A percentile compares a stretch with the other conserved stretches of the same genome.
Conservation (phyloP, 2,113 vertebrate genomes). For the Scophthalmus maximus region DNA sequence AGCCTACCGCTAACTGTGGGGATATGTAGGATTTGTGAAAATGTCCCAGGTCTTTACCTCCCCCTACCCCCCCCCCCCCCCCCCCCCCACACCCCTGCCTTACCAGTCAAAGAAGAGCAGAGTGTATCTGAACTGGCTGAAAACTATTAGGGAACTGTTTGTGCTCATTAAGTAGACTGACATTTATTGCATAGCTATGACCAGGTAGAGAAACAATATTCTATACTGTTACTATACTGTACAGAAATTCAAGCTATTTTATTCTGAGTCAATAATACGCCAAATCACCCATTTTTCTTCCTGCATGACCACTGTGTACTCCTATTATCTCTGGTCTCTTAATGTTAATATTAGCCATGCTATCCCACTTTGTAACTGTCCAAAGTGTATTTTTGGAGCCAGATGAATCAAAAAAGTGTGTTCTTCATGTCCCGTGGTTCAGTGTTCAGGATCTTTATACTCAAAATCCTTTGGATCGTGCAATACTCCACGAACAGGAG, state of each 20-base stretch:
- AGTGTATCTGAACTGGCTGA: slow-evolving; percentile 69
- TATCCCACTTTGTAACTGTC: slow-evolving; percentile 70
- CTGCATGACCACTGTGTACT: slow-evolving; percentile 77
- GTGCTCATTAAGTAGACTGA: slow-evolving; percentile 50
- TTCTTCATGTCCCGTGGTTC: slow-evolving; percentile 36
- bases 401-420: slow-evolving; percentile 72
- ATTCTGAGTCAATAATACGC: slow-evolving; percentile 44
- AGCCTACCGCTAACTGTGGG: slow-evolving; percentile 43
- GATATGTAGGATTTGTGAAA: slow-evolving; percentile 34
- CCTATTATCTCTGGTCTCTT: slow-evolving; percentile 68
- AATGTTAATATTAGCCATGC: slow-evolving; percentile 70
- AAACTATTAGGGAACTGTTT: slow-evolving; percentile 51
- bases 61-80: slow-evolving; percentile 30
- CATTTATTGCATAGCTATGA: slow-evolving; percentile 59
- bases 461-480: slow-evolving; percentile 30
- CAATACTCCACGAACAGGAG: slow-evolving; percentile 18
- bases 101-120: slow-evolving; percentile 65
- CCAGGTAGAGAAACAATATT: slow-evolving; percentile 54
- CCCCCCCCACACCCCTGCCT: slow-evolving; percentile 55
- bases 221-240: slow-evolving; percentile 51
- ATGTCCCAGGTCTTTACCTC: slow-evolving; percentile 47
- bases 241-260: slow-evolving; percentile 56
- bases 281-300: slow-evolving; percentile 29
- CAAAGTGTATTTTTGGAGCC: slow-evolving; percentile 72
- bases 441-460: slow-evolving; percentile 1